These are phyloP conservation scores for Pseudotriccus pelzelni DNA, from an alignment of 2,797 vertebrate species.

Conservation along the genomic window DNA sequence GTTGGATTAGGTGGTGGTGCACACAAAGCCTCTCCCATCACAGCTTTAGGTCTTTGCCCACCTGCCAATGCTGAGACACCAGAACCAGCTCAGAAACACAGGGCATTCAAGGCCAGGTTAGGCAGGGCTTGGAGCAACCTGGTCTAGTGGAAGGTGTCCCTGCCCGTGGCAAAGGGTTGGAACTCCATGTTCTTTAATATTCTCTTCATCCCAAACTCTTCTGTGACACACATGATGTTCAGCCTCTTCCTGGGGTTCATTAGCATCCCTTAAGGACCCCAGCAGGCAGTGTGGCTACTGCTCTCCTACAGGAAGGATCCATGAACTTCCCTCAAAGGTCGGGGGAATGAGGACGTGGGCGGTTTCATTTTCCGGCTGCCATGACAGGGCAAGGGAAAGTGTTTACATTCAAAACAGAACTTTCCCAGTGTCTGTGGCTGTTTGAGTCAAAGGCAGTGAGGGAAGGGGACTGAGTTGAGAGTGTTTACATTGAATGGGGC, in stretches of 20 bases:
- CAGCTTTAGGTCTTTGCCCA: neutral
- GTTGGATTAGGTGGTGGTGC: neutral
- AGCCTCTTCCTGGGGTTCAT: neutral
- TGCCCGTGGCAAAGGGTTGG: neutral
- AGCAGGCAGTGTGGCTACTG: neutral
- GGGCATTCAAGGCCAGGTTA: neutral
- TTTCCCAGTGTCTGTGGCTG: neutral
- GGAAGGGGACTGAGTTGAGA: neutral
- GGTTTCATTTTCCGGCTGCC: neutral
- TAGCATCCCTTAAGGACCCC: neutral
- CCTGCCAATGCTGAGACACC: neutral
- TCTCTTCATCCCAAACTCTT: neutral
- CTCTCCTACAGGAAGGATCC: neutral
- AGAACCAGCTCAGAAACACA: neutral
- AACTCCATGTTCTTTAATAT: neutral
- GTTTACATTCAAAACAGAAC: neutral
- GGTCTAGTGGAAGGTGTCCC: neutral
- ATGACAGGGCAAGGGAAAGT: neutral
- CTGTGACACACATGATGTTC: rapidly evolving
- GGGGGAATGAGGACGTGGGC: neutral
- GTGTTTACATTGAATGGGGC: neutral
- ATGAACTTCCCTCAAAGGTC: neutral
- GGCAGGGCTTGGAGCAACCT: neutral
- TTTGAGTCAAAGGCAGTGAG: neutral
- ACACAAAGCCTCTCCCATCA: neutral